Evolutionary conservation across 2,888 invertebrate species (phyloP), one percentile per base, ranked within the genome.

Genomic region (Troglohyphantes excavatus): DNA sequence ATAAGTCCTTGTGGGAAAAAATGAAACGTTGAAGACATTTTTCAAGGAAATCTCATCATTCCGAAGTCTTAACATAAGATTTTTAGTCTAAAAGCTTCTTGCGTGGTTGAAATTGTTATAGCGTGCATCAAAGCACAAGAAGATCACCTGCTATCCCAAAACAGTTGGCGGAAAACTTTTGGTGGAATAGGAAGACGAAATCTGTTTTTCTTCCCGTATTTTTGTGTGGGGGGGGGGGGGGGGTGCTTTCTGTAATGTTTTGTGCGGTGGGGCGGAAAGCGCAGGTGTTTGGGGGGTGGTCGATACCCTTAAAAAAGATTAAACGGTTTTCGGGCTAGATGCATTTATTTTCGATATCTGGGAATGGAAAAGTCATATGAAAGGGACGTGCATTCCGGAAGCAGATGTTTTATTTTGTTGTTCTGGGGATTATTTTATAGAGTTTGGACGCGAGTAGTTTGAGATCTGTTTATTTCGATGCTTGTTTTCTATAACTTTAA

Each of bases 221-320:
- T 17, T 46, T 11, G 27, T 26, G n/a, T n/a, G n/a, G n/a, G n/a
- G n/a, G n/a, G n/a, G n/a, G n/a, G n/a, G 9, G 9, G 33, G 33
- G 13, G 53, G n/a, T 53, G n/a, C n/a, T 53, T 53, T 53, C 17
- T 11, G 5, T 3, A 33, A 33, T 1, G 53, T 0, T 53, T 53
- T 2, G 2, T 53, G 13, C n/a, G 7, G 6, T 2, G 21, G 21
- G 39, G 78, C 23, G 43, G 78, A 23, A 65, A 78, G 26, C 78
- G 39, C 78, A 78, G 78, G 65, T 78, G 78, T 78, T 78, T 29
- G 1, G 43, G 26, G n/a, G 43, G 26, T 33, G 78, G 78, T 78
- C 78, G 78, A 78, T 78, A 78, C 9, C 19, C 26, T 72, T 46
- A 19, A 19, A 17, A 46, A 61, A 65, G 65, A 65, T 78, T 43